Percentiles rank a stretch among this genome's conserved stretches.
Conservation (phyloP, 1,140 invertebrate species). For the Pseudomyrmex dendroicus region DNA sequence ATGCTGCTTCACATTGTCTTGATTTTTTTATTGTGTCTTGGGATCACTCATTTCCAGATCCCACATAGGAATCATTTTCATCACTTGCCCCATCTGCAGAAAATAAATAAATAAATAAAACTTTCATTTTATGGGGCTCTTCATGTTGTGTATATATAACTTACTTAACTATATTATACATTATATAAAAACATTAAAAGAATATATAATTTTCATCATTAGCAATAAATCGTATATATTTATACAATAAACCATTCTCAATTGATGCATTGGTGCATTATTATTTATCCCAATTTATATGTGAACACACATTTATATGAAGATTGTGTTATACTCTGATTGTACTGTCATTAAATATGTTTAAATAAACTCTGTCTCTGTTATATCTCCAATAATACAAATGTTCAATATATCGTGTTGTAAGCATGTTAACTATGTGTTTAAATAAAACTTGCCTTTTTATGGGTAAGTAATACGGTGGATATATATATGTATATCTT, state of each 20-base stretch:
- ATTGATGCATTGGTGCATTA: slow-evolving; percentile 81
- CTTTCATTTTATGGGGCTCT: slow-evolving; percentile 69
- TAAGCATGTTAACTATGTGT: slow-evolving; percentile 69
- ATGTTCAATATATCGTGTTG: slow-evolving; percentile 50
- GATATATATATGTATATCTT: slow-evolving; percentile 59
- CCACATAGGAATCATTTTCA: slow-evolving; percentile 74
- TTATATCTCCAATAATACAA: slow-evolving; percentile 43
- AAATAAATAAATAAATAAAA: slow-evolving; percentile 83
- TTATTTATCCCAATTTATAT: slow-evolving; percentile 78
- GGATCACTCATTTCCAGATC: slow-evolving; percentile 84
- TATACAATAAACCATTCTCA: slow-evolving; percentile 79
- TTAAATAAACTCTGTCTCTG: slow-evolving; percentile 65
- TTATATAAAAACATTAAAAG: slow-evolving; percentile 47
- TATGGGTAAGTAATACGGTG: slow-evolving; percentile 82
- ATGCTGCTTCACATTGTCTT: slow-evolving; percentile 83
- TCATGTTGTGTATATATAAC: slow-evolving; percentile 62
- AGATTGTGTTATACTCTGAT: slow-evolving; percentile 54
- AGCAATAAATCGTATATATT: slow-evolving; percentile 72
- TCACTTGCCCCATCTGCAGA: slow-evolving; percentile 68
- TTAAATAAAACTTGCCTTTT: slow-evolving; percentile 77
- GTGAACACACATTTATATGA: slow-evolving; percentile 56
- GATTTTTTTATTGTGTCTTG: slow-evolving; percentile 81
- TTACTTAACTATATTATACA: slow-evolving; percentile 39
- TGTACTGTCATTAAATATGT: slow-evolving; percentile 50
- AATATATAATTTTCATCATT: slow-evolving; percentile 54